phyloP scores from a whole-genome alignment of 2,113 vertebrate species.

The Glaucomys volans region DNA sequence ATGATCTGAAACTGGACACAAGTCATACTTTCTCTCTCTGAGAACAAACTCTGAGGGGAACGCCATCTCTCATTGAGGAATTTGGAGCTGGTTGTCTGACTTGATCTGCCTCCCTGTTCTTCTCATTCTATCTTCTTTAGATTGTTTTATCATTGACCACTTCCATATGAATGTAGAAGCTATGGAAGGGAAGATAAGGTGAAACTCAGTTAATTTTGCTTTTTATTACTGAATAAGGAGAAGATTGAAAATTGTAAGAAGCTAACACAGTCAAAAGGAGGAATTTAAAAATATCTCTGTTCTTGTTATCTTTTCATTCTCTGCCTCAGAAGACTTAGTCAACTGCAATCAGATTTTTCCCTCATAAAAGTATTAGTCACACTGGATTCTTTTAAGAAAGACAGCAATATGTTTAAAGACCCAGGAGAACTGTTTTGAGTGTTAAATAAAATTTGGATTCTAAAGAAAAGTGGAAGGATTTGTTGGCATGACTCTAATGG shows the following conservation, averaged over 20 bases:
- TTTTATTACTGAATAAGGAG: slow-evolving; percentile 55
- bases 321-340: background rate
- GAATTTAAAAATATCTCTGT: slow-evolving; percentile 22
- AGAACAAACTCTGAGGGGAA: slow-evolving; percentile 19
- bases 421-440: slow-evolving; percentile 48
- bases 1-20: background rate
- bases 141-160: background rate
- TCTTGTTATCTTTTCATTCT: slow-evolving; percentile 34
- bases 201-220: slow-evolving; percentile 56
- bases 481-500: slow-evolving; percentile 77
- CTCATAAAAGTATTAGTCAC: slow-evolving; percentile 41
- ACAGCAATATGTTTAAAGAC: slow-evolving; percentile 23
- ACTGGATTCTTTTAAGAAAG: slow-evolving; percentile 52
- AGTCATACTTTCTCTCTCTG: background rate
- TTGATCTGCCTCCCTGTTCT: background rate
- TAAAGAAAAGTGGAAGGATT: slow-evolving; percentile 85
- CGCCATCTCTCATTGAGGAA: background rate
- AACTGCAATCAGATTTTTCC: background rate
- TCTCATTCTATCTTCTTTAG: slow-evolving; percentile 9
- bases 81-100: background rate
- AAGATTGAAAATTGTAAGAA: slow-evolving; percentile 35
- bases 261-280: slow-evolving; percentile 48
- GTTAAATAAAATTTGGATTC: slow-evolving; percentile 83
- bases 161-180: background rate
- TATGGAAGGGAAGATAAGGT: slow-evolving; percentile 8